These are phyloP conservation scores for Megalopta genalis DNA, from an alignment of 1,140 invertebrate species.

Conservation along the genomic window DNA sequence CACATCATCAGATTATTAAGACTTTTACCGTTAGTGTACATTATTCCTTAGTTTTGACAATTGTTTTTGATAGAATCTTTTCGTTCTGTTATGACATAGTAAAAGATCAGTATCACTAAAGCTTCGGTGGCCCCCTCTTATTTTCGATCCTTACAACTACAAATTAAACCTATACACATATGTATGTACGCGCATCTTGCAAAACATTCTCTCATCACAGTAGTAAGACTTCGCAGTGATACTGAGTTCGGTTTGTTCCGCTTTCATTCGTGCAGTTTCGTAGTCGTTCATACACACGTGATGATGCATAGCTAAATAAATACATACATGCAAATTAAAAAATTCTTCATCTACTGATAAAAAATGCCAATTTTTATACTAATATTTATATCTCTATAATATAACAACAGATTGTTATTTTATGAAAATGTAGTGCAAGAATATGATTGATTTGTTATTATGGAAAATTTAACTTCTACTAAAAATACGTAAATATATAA, in stretches of 20 bases:
- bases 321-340: background rate
- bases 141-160: constrained; percentile 13
- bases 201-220: constrained; percentile 7
- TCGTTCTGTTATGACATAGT: constrained; percentile 28
- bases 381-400: background rate
- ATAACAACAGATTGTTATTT: background rate
- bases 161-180: background rate
- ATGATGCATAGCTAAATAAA: constrained; percentile 31
- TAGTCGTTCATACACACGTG: constrained; percentile 26
- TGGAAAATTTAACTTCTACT: too few relatives aligned
- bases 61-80: constrained; percentile 18
- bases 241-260: constrained; percentile 29
- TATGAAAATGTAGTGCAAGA: background rate
- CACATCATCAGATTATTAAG: constrained; percentile 22
- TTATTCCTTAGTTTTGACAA: constrained; percentile 43
- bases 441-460: background rate
- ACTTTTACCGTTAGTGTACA: constrained; percentile 66
- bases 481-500: too few relatives aligned
- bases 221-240: background rate
- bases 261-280: constrained; percentile 30
- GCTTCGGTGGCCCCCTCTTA: background rate
- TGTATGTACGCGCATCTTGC: background rate
- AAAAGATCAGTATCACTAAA: constrained; percentile 12
- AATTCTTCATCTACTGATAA: background rate
- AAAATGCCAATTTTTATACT: background rate